Percentiles rank a stretch among this genome's conserved stretches.
These are phyloP conservation scores for Parascotia fuliginaria DNA, from an alignment of 2,888 invertebrate genomes.

Conservation along the genomic window DNA sequence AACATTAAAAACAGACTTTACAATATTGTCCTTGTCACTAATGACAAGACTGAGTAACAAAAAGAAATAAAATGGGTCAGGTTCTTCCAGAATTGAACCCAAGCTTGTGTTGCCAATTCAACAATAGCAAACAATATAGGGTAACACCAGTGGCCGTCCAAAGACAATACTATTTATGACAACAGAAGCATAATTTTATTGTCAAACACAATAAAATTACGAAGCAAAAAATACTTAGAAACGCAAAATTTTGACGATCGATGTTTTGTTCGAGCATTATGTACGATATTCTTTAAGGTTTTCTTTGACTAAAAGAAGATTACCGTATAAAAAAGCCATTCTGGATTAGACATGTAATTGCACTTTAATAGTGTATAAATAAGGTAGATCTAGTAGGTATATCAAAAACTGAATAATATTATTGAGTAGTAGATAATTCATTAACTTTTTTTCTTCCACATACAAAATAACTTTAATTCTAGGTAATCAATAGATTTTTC, in stretches of 20 bases:
- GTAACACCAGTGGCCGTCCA: conserved; percentile 79
- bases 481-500: conserved; percentile 10
- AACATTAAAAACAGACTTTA: too few relatives aligned
- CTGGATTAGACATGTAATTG: too few relatives aligned
- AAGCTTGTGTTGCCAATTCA: conserved; percentile 56
- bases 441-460: too few relatives aligned
- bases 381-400: too few relatives aligned
- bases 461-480: too few relatives aligned
- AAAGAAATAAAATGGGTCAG: conserved; percentile 60
- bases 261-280: conserved; percentile 31
- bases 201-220: conserved; percentile 61
- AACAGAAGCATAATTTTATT: conserved; percentile 73
- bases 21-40: conserved; percentile 41
- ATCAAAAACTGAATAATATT: too few relatives aligned
- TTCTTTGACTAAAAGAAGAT: conserved; percentile 27
- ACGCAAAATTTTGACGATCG: conserved; percentile 38
- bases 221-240: conserved; percentile 53
- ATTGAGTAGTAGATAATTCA: too few relatives aligned
- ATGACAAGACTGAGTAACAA: conserved; percentile 51
- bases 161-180: conserved; percentile 74
- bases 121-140: conserved; percentile 66
- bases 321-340: conserved; percentile 27
- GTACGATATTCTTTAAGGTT: conserved; percentile 27
- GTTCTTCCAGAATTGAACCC: conserved; percentile 52
- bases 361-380: too few relatives aligned